These are phyloP conservation scores for Leucosticte australis DNA, from an alignment of 2,113 vertebrate species.

Conservation along the genomic window DNA sequence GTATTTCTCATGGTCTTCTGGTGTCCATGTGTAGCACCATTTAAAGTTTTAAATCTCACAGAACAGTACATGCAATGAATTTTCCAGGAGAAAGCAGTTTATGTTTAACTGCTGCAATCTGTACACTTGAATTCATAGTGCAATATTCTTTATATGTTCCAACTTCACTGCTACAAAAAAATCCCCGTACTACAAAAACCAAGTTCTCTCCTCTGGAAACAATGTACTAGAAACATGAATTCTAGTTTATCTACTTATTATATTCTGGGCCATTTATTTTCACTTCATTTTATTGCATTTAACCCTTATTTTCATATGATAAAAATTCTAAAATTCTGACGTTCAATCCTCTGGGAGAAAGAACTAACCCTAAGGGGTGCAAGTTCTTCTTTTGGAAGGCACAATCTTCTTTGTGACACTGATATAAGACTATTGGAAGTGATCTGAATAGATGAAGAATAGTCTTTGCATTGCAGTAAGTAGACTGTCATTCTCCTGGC, in stretches of 20 bases:
- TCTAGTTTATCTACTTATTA: background rate
- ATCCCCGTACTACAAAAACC: background rate
- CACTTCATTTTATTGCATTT: background rate
- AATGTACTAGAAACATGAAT: background rate
- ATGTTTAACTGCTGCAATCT: background rate
- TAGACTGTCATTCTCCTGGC: constrained; percentile 64
- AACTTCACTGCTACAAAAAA: background rate
- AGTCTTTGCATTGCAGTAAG: constrained; percentile 52
- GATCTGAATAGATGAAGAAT: constrained; percentile 48
- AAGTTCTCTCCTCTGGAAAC: background rate
- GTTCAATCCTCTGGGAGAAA: background rate
- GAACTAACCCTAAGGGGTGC: background rate
- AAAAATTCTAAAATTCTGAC: background rate
- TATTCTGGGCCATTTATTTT: background rate
- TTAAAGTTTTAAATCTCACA: background rate
- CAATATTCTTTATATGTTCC: background rate
- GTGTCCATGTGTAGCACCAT: background rate
- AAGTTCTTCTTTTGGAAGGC: background rate
- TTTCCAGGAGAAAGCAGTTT: background rate
- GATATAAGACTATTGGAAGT: constrained; percentile 45
- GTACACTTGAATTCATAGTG: background rate
- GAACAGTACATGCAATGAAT: background rate
- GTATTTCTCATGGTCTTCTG: background rate
- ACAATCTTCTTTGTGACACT: constrained; percentile 24
- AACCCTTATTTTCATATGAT: background rate